A percentile compares a stretch with the other conserved stretches of the same genome.
These are phyloP conservation scores for Melanotaenia parkinsoni DNA, from an alignment of 2,797 vertebrate species.

Conservation along the genomic window DNA sequence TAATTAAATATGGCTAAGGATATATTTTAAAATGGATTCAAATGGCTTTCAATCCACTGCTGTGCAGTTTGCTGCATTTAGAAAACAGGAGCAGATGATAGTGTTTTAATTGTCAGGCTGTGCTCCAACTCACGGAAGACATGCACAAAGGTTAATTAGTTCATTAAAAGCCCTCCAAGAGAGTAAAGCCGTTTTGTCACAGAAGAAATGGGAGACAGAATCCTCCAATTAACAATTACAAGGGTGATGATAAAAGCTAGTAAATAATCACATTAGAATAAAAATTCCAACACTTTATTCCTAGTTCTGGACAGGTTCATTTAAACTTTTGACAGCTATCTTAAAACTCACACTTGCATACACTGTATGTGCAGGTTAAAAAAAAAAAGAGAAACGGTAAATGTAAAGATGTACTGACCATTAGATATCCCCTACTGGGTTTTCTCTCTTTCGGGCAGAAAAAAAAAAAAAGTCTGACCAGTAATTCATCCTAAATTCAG, in stretches of 20 bases:
- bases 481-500: not conserved
- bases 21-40: slow-evolving; percentile 38
- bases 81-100: slow-evolving; percentile 55
- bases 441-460: not conserved
- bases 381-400: not conserved
- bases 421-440: no score
- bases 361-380: not conserved
- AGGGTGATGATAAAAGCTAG: slow-evolving; percentile 36
- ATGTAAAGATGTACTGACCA: no score
- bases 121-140: slow-evolving; percentile 75
- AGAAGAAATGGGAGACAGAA: slow-evolving; percentile 38
- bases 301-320: slow-evolving; percentile 1
- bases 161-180: slow-evolving; percentile 70
- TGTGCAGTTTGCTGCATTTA: slow-evolving; percentile 61
- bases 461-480: not conserved
- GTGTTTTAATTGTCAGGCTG: slow-evolving; percentile 53
- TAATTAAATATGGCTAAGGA: slow-evolving; percentile 67
- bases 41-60: slow-evolving; percentile 72
- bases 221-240: slow-evolving; percentile 40
- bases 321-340: not conserved
- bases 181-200: slow-evolving; percentile 61
- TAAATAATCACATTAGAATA: slow-evolving; percentile 34
- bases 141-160: slow-evolving; percentile 74
- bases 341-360: slow-evolving; percentile 6
- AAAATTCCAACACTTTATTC: slow-evolving; percentile 25